These are phyloP conservation scores for Formicarius rufipectus DNA, from an alignment of 2,113 vertebrate species.

Conservation along the genomic window DNA sequence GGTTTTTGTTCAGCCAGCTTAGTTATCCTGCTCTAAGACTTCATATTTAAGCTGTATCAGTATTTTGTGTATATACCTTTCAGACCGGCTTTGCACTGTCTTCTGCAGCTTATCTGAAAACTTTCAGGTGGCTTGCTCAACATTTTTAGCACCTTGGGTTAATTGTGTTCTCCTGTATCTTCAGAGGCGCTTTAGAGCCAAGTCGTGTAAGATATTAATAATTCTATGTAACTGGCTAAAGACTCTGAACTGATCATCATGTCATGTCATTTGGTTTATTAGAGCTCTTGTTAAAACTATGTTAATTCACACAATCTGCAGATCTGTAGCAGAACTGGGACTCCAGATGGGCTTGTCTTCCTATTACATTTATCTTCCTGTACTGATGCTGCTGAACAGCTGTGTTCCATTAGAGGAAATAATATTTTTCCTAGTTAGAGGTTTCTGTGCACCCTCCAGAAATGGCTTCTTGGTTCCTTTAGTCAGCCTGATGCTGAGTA, in stretches of 20 bases:
- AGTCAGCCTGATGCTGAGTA: not conserved
- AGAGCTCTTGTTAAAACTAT: not conserved
- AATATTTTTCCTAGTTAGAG: not conserved
- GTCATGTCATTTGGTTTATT: not conserved
- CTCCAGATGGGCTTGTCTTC: conserved; percentile 1
- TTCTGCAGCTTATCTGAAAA: not conserved
- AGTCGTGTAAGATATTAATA: not conserved
- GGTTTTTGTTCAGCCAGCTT: not conserved
- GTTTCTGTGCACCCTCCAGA: not conserved
- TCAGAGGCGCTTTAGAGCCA: not conserved
- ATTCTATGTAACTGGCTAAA: not conserved
- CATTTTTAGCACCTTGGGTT: not conserved
- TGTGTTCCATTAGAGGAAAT: not conserved
- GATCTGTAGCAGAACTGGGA: not conserved
- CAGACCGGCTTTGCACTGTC: not conserved
- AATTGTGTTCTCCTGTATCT: not conserved
- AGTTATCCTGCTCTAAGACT: not conserved
- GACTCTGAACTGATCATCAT: not conserved
- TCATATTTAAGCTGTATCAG: not conserved
- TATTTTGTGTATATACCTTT: not conserved
- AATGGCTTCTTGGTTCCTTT: not conserved
- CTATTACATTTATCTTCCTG: not conserved
- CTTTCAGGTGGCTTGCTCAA: not conserved
- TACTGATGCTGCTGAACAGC: not conserved
- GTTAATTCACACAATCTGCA: not conserved